Evolutionary conservation across 2,113 vertebrate genomes (phyloP).

Genomic region (Syngnathus typhle): DNA sequence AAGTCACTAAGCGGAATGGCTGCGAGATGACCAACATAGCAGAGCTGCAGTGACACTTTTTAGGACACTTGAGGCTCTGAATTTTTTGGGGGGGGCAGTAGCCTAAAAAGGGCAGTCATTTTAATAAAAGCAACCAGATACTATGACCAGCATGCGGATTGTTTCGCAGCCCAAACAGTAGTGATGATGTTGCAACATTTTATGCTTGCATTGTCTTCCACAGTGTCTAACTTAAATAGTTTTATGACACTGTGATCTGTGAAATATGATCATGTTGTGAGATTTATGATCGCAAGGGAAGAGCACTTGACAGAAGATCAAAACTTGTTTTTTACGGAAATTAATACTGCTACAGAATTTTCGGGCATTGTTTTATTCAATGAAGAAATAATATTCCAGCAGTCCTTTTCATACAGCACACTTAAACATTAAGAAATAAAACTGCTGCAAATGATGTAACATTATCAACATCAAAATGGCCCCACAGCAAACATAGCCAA

Average conservation of each 20-base stretch:
- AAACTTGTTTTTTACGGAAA: not conserved
- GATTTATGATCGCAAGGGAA: not conserved
- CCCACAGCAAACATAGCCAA: no score
- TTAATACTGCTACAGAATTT: not conserved
- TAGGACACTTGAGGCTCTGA: not conserved
- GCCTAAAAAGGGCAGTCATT: not conserved
- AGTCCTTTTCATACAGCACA: not conserved
- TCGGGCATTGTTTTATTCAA: not conserved
- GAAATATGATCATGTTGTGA: not conserved
- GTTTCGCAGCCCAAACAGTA: not conserved
- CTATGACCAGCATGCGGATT: not conserved
- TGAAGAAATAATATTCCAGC: not conserved
- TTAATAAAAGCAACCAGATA: not conserved
- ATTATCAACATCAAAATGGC: no score
- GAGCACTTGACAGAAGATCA: not conserved
- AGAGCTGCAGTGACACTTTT: conserved; percentile 18
- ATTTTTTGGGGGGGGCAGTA: not conserved
- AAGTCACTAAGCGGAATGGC: conserved; percentile 46
- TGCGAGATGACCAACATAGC: conserved; percentile 20
- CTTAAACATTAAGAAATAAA: not conserved
- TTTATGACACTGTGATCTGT: not conserved
- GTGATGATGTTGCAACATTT: not conserved
- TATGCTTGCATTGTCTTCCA: not conserved
- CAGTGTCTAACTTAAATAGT: not conserved
- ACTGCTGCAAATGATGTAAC: no score